Evolutionary conservation across 92 coral and sea anemone genomes (phyloP), one percentile per base, ranked within the genome.

Genomic region (Heteractis magnifica): DNA sequence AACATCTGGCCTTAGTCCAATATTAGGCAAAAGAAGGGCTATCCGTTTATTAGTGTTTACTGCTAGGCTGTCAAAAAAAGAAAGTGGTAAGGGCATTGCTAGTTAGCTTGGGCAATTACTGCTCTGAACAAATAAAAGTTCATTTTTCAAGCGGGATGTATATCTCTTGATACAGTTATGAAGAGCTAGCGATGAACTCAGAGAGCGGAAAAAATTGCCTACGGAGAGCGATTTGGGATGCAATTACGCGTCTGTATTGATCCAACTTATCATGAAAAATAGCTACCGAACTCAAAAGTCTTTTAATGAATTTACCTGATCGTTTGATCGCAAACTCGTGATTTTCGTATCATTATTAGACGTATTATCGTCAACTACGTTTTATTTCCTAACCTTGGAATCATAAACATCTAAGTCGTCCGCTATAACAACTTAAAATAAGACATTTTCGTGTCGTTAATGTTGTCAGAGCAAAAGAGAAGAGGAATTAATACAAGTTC

Each of bases 1-100:
- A 93, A 81, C 98, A 91, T 87, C 93, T 93, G 98, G 91, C 91
- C 56, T 44, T 51, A 51, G 86, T 85, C 98, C 95, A 93, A 93
- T 93, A 93, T 91, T 87, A 77, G 84, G 76, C 73, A 79, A 85
- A 91, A 84, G 82, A 74, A 83, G 71, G 76, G 77, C 88, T 62
- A 73, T 65, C 49, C 78, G 59, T 82, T 84, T 91, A 91, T 91
- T 91, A 85, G 81, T 88, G 87, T 91, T 91, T 88, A 85, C 92
- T 86, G 75, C 88, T 53, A 14, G 78, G 68, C 76, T 85, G 92
- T 81, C 89, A 91, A 83, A 52, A 72, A 65, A 81, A 85, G 87
- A 65, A 81, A 85, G 87, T 86, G 88, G 88, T 79, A 52, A 86
- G 71, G 84, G 71, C 89, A 53, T 84, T 58, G 90, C 76, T 68